Evolutionary conservation across 1,140 invertebrate species (phyloP).

Genomic region (Tribolium castaneum): DNA sequence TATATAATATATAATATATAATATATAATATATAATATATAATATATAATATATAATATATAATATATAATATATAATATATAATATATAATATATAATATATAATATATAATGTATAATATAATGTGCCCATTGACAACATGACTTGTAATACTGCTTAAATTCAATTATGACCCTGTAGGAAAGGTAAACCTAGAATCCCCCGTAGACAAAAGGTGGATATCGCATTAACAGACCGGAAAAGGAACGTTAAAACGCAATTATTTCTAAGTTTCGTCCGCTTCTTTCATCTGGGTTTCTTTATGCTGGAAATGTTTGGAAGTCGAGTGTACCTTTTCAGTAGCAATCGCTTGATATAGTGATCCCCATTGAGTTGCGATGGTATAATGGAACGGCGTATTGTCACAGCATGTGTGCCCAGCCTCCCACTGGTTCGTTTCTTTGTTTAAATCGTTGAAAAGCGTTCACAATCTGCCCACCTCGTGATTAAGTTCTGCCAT

Average conservation of each 20-base stretch:
- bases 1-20: no score
- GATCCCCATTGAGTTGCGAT: slow-evolving; percentile 60
- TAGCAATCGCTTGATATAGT: slow-evolving; percentile 60
- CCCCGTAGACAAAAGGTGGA: slow-evolving; percentile 50
- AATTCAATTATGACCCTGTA: not conserved
- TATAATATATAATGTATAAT: no score
- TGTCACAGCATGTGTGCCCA: slow-evolving; percentile 59
- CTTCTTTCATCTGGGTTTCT: slow-evolving; percentile 50
- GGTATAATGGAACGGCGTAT: slow-evolving; percentile 57
- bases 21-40: no score
- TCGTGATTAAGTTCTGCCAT: slow-evolving; percentile 49
- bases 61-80: no score
- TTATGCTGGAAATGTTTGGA: slow-evolving; percentile 56
- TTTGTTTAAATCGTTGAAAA: slow-evolving; percentile 60
- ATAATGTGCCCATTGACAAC: not conserved
- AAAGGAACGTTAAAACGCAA: slow-evolving; percentile 63
- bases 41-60: no score
- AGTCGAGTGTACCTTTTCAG: slow-evolving; percentile 63
- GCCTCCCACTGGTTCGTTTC: slow-evolving; percentile 60
- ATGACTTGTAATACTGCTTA: not conserved
- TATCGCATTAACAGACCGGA: slow-evolving; percentile 62
- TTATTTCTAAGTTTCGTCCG: slow-evolving; percentile 60
- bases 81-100: no score
- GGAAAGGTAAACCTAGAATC: slow-evolving; percentile 19
- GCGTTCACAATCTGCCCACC: slow-evolving; percentile 53